Evolutionary conservation across 1,140 invertebrate genomes (phyloP).

Genomic region (Anastrepha obliqua): DNA sequence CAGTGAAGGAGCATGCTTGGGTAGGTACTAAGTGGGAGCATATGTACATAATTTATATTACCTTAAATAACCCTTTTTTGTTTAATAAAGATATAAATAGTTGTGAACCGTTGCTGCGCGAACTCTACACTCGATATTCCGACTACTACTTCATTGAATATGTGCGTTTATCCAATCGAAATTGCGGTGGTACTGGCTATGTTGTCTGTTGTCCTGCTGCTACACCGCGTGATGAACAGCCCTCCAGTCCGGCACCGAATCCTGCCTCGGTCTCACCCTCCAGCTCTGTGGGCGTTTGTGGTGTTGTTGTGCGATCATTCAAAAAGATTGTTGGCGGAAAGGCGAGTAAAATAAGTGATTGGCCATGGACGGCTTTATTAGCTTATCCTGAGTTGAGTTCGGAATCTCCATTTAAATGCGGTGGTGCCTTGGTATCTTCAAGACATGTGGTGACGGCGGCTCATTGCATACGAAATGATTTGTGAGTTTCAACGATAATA

Average conservation of each 20-base stretch:
- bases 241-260: neutral
- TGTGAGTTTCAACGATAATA: constrained; percentile 61
- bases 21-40: constrained; percentile 57
- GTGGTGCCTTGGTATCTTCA: constrained; percentile 70
- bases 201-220: constrained; percentile 57
- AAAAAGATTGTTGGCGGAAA: constrained; percentile 68
- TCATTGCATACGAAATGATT: constrained; percentile 65
- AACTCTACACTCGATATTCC: neutral
- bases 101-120: neutral
- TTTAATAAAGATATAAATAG: neutral
- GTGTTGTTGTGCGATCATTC: constrained; percentile 61
- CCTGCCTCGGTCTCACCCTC: neutral
- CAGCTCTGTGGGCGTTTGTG: constrained; percentile 59
- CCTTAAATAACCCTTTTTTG: neutral
- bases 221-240: neutral
- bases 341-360: constrained; percentile 61
- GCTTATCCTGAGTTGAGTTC: constrained; percentile 60
- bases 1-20: constrained; percentile 63
- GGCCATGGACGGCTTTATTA: constrained; percentile 60
- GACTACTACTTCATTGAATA: constrained; percentile 51
- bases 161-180: constrained; percentile 52
- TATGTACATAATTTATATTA: too few species aligned
- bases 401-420: constrained; percentile 68
- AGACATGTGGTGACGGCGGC: constrained; percentile 70
- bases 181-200: constrained; percentile 7